Evolutionary conservation across 2,113 vertebrate species (phyloP).

Genomic region (Hemicordylus capensis): DNA sequence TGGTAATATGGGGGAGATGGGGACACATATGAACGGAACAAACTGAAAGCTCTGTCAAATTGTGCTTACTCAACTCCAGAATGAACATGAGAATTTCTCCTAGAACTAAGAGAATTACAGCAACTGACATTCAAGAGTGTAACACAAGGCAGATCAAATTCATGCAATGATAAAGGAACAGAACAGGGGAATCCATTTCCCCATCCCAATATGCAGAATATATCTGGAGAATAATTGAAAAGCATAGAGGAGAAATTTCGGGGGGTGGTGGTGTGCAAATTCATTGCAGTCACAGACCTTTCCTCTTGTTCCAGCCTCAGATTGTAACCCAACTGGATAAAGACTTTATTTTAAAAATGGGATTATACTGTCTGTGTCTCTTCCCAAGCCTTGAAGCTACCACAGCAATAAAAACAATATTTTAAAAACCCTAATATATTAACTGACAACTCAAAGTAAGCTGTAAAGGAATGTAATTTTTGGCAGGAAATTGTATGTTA

Average conservation of each 20-base stretch:
- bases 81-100: no score
- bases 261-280: no score
- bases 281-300: neutral
- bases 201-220: no score
- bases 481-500: constrained; percentile 1
- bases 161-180: no score
- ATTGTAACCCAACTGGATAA: neutral
- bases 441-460: neutral
- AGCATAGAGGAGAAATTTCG: neutral
- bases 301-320: neutral
- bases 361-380: neutral
- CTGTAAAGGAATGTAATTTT: neutral
- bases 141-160: no score
- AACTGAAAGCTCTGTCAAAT: no score
- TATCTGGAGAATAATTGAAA: neutral
- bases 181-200: no score
- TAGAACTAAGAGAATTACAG: no score
- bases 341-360: neutral
- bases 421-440: neutral
- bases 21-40: no score
- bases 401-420: neutral
- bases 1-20: no score
- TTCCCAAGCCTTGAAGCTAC: neutral
- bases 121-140: no score
- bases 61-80: no score